Evolutionary conservation across 2,888 invertebrate species (phyloP), one percentile per base, ranked within the genome.

Genomic region (Cantharis lateralis): DNA sequence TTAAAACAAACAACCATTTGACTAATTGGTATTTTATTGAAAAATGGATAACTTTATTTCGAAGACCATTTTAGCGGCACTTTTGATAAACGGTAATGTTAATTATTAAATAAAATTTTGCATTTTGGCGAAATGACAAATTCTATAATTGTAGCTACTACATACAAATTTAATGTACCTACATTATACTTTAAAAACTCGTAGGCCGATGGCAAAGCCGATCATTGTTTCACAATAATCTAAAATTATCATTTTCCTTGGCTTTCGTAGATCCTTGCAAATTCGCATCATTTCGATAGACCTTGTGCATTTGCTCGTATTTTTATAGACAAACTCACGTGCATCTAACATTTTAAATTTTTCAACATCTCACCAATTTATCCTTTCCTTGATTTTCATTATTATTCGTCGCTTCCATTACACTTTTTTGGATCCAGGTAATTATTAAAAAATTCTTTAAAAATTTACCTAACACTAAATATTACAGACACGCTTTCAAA

Each of bases 181-280:
- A 48, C 48, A 48, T 48, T 48, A 48, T 48, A 48, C 48, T 48
- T 48, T 48, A 48, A 61, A 20, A 48, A 74, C 61, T 66, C 71
- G 74, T 77, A 72, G 77, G 77, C 26, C 70, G 77, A 77, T 77
- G 77, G 74, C 77, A 70, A 73, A 77, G 71, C 63, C 62, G 61
- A 71, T 63, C 70, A 77, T 80, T 76, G 79, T 80, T 80, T 79
- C 79, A 79, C 79, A 78, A 80, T 77, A 74, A 70, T 80, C 80
- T 80, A 81, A 81, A 79, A 78, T 78, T 79, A 78, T 71, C 64
- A 26, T 73, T 73, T 77, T 72, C 75, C 74, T 73, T 71, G 77
- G 79, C 78, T 77, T 77, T 74, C 73, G 77, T 74, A 68, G 70
- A 76, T 78, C 77, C 70, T 32, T 48, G 72, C 61, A 72, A 72